Evolutionary conservation across 1,140 invertebrate species (phyloP).

Genomic region (Anagrus nilaparvatae): DNA sequence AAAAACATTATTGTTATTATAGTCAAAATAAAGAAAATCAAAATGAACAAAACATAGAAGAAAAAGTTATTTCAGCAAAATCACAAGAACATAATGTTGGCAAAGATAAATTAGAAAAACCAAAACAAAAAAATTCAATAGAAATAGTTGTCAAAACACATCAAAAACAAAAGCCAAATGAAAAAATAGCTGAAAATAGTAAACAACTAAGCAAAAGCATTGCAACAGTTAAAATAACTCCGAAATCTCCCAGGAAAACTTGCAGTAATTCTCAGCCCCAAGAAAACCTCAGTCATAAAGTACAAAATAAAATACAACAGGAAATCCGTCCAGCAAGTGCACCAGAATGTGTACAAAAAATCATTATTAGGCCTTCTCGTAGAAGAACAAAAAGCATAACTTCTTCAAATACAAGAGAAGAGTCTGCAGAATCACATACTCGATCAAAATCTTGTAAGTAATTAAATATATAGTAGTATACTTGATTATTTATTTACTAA

Average conservation of each 20-base stretch:
- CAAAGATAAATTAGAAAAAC: conserved; percentile 23
- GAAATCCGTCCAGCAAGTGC: conserved; percentile 13
- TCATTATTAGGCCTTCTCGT: conserved; percentile 1
- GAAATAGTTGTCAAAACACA: conserved; percentile 21
- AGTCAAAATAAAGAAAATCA: conserved; percentile 16
- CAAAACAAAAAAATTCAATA: no score
- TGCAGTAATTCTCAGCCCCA: no score
- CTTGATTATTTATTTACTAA: not conserved
- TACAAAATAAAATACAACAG: conserved; percentile 3
- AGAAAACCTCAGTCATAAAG: no score
- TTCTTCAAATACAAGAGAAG: conserved; percentile 20
- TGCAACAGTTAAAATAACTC: not conserved
- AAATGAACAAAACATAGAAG: conserved; percentile 2
- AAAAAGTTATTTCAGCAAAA: conserved; percentile 15
- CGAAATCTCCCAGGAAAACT: conserved; percentile 1
- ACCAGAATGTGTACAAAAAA: conserved; percentile 14
- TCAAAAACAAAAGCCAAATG: no score
- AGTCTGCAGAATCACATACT: conserved; percentile 7
- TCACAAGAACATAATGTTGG: conserved; percentile 18
- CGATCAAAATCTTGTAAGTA: conserved; percentile 30
- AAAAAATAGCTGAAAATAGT: not conserved
- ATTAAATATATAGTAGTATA: not conserved
- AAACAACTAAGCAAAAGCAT: not conserved
- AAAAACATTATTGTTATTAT: conserved; percentile 23
- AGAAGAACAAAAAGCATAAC: conserved; percentile 19